Evolutionary conservation across 92 coral and sea anemone species (phyloP).

Genomic region (Nematostella vectensis): DNA sequence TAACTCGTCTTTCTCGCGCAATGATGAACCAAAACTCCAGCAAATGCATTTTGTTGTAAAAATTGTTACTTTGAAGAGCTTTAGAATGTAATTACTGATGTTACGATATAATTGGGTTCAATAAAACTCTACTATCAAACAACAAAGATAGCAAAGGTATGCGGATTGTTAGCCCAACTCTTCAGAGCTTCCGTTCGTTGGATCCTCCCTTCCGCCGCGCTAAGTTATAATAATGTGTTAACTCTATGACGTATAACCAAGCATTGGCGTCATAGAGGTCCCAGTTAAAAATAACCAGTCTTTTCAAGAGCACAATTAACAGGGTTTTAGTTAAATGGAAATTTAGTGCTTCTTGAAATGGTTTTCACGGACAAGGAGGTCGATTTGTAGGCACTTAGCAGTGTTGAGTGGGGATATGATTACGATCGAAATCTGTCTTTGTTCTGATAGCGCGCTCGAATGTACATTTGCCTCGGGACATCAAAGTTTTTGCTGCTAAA

Average conservation of each 20-base stretch:
- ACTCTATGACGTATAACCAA: not conserved
- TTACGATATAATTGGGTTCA: not conserved
- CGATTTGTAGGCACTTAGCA: no score
- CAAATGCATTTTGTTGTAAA: no score
- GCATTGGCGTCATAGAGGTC: no score
- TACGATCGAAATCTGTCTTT: no score
- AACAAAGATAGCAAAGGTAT: conserved; percentile 2
- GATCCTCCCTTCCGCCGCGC: conserved; percentile 28
- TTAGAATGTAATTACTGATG: not conserved
- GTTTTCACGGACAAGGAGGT: no score
- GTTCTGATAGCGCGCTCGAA: no score
- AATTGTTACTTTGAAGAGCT: not conserved
- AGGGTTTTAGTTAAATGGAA: no score
- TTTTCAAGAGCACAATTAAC: no score
- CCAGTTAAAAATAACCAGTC: no score
- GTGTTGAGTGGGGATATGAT: no score
- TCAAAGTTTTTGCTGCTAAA: conserved; percentile 5
- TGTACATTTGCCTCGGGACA: no score
- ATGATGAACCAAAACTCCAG: not conserved
- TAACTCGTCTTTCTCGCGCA: not conserved
- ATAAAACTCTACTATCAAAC: not conserved
- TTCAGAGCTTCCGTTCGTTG: conserved; percentile 3
- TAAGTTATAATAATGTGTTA: conserved; percentile 2
- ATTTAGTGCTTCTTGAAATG: no score
- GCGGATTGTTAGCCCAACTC: not conserved